These are phyloP conservation scores for Stichopus horrens DNA, from an alignment of 53 echinoderm and acorn worm species.

Conservation along the genomic window DNA sequence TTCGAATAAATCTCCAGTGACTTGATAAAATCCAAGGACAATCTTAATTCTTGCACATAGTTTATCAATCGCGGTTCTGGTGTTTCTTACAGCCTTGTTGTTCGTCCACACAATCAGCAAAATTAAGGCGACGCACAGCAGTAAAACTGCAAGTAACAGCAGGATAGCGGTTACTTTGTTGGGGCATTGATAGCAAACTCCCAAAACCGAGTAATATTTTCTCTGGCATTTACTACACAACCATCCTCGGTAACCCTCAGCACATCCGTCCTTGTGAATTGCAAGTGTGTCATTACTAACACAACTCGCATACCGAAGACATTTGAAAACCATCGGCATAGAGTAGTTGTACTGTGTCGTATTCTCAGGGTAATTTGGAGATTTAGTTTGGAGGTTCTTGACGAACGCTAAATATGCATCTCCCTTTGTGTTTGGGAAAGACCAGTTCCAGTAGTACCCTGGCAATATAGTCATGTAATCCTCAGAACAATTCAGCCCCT, in stretches of 20 bases:
- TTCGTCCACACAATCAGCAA: background rate
- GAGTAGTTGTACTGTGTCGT: background rate
- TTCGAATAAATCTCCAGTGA: constrained; percentile 14
- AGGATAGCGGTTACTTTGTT: background rate
- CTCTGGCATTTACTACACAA: constrained; percentile 6
- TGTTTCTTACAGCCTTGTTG: background rate
- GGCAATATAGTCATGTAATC: background rate
- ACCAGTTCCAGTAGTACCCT: constrained; percentile 40
- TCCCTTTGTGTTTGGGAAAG: background rate
- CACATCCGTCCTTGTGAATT: background rate
- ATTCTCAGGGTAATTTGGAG: background rate
- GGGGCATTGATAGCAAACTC: background rate
- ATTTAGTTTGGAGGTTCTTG: constrained; percentile 10
- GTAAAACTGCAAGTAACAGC: background rate
- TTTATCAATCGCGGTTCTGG: constrained; percentile 1
- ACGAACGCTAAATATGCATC: constrained; percentile 2
- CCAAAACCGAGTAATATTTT: constrained; percentile 1
- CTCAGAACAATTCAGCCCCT: constrained; percentile 18
- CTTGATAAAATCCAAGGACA: constrained; percentile 28
- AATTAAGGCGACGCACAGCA: background rate
- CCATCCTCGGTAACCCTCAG: constrained; percentile 5
- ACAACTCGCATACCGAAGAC: background rate
- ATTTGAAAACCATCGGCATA: background rate
- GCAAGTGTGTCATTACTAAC: background rate
- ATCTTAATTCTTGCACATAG: constrained; percentile 21